Percentiles rank a stretch among this genome's conserved stretches.
Conservation (phyloP, 1,140 invertebrate species). For the Meteorus sp. region DNA sequence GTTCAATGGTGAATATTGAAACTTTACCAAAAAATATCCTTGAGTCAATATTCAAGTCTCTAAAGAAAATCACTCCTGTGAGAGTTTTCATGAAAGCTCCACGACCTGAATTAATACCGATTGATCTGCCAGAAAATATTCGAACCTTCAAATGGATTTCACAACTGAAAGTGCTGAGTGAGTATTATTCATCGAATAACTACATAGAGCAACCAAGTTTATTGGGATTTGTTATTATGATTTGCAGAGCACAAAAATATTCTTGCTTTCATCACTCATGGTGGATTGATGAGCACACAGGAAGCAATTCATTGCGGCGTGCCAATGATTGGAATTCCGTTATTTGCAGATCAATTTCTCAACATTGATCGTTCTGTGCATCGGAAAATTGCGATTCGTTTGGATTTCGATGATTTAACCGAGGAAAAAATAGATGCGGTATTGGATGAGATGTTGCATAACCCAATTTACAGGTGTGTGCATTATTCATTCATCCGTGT, state of each 20-base stretch:
- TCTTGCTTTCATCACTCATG: conserved; percentile 72
- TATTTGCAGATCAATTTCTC: conserved; percentile 72
- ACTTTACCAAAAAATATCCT: conserved; percentile 40
- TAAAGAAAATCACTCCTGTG: conserved; percentile 38
- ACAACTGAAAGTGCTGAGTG: conserved; percentile 67
- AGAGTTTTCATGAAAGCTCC: conserved; percentile 42
- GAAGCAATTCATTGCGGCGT: conserved; percentile 76
- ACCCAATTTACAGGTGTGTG: conserved; percentile 44
- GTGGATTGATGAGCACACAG: conserved; percentile 72
- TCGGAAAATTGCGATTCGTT: conserved; percentile 44
- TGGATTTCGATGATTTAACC: conserved; percentile 39
- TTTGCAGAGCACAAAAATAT: conserved; percentile 46
- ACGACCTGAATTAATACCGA: conserved; percentile 35
- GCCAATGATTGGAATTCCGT: conserved; percentile 72
- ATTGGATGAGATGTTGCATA: conserved; percentile 40
- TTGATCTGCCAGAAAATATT: conserved; percentile 63
- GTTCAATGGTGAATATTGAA: conserved; percentile 68
- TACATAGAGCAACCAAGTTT: conserved; percentile 20
- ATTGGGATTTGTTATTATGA: conserved; percentile 16
- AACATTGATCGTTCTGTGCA: conserved; percentile 49
- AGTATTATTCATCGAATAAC: conserved; percentile 34
- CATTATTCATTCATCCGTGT: conserved; percentile 1
- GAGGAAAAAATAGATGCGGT: conserved; percentile 41
- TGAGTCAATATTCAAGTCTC: conserved; percentile 35
- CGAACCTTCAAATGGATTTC: conserved; percentile 66